Evolutionary conservation across 64 coral and sea anemone species (phyloP).

Genomic region (Stichodactyla helianthus): DNA sequence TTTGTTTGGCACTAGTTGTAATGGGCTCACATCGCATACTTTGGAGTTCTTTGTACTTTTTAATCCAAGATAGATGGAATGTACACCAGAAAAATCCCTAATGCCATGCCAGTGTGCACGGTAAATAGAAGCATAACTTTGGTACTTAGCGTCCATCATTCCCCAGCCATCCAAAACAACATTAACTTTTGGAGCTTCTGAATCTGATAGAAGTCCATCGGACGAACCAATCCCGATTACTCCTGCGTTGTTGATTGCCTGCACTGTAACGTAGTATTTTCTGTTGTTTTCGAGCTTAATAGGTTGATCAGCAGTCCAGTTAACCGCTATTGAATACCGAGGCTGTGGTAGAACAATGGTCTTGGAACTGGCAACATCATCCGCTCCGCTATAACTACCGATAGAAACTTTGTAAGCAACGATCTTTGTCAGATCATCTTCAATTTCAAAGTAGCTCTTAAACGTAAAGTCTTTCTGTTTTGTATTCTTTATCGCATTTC

Average conservation of each 20-base stretch:
- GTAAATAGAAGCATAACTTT: conserved; percentile 76
- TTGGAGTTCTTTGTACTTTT: conserved; percentile 37
- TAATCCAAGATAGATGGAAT: conserved; percentile 59
- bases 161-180: conserved; percentile 90
- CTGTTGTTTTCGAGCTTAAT: conserved; percentile 51
- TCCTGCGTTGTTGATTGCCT: conserved; percentile 64
- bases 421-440: conserved; percentile 75
- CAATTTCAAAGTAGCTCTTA: conserved; percentile 74
- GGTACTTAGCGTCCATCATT: conserved; percentile 70
- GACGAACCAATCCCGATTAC: conserved; percentile 64
- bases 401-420: conserved; percentile 71
- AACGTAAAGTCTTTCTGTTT: conserved; percentile 29
- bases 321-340: conserved; percentile 33
- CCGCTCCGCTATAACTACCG: conserved; percentile 80
- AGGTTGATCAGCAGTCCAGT: conserved; percentile 60
- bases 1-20: conserved; percentile 51
- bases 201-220: conserved; percentile 65
- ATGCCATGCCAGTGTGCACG: conserved; percentile 95
- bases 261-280: conserved; percentile 80
- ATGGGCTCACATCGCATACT: conserved; percentile 54
- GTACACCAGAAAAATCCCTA: conserved; percentile 77
- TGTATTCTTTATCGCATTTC: conserved; percentile 22
- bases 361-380: conserved; percentile 69
- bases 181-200: conserved; percentile 62
- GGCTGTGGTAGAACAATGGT: background rate